A percentile compares a stretch with the other conserved stretches of the same genome.
Conservation (phyloP, 2,113 vertebrate species). For the Hipposideros armiger region DNA sequence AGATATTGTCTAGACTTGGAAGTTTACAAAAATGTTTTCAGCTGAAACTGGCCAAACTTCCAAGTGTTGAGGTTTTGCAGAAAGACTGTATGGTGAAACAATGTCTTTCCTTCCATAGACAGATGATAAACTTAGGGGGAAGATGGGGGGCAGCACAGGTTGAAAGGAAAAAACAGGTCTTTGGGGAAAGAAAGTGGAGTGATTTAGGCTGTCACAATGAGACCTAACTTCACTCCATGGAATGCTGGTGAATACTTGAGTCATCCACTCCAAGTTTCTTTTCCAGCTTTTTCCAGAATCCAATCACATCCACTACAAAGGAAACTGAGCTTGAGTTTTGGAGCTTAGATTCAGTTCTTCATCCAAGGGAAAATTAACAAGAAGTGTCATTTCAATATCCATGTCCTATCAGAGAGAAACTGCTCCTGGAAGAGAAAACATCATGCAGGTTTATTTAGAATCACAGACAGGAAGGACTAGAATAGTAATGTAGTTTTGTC, state of each 20-base stretch:
- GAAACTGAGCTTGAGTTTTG: not conserved
- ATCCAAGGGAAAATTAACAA: not conserved
- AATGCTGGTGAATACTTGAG: not conserved
- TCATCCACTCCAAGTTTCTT: not conserved
- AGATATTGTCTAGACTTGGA: not conserved
- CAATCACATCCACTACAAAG: slow-evolving; percentile 15
- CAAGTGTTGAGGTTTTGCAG: not conserved
- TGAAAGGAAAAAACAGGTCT: not conserved
- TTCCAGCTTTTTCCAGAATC: not conserved
- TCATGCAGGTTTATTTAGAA: slow-evolving; percentile 15
- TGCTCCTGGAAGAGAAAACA: slow-evolving; percentile 52
- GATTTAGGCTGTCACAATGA: not conserved
- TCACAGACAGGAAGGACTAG: not conserved
- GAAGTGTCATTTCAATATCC: not conserved
- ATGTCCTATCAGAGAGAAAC: not conserved
- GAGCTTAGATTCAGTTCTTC: not conserved
- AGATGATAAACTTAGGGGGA: not conserved
- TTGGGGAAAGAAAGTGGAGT: not conserved
- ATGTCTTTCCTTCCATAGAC: not conserved
- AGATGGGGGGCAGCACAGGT: not conserved
- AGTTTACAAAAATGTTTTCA: slow-evolving; percentile 12
- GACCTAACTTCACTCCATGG: not conserved
- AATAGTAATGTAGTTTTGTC: not conserved
- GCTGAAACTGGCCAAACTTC: not conserved
- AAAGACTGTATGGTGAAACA: not conserved